A percentile compares a stretch with the other conserved stretches of the same genome.
These are phyloP conservation scores for Cygnus atratus DNA, from an alignment of 2,113 vertebrate genomes.

Conservation along the genomic window DNA sequence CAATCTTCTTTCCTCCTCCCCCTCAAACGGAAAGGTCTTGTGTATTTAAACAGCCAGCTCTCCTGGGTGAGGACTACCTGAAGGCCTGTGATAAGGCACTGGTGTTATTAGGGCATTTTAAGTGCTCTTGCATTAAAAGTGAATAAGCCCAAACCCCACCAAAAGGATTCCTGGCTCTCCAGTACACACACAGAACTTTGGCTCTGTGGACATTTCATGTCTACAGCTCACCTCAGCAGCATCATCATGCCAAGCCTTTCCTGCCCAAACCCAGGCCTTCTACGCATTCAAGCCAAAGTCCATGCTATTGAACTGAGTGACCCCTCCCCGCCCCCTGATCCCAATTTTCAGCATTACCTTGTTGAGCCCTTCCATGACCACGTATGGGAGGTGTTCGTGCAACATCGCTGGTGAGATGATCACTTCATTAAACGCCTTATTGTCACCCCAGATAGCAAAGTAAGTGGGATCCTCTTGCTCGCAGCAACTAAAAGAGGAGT, in stretches of 20 bases:
- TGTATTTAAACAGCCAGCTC: neutral
- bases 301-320: neutral
- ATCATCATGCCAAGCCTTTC: neutral
- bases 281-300: neutral
- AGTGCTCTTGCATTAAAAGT: neutral
- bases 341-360: constrained; percentile 81
- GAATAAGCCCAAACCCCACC: neutral
- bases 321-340: neutral
- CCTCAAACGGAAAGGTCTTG: fast-evolving
- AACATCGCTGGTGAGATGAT: constrained; percentile 98
- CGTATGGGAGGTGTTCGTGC: constrained; percentile 95
- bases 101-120: neutral
- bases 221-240: neutral
- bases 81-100: neutral
- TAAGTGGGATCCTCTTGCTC: constrained; percentile 98
- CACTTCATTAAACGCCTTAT: constrained; percentile 97
- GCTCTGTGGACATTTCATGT: neutral
- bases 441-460: constrained; percentile 97
- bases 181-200: neutral
- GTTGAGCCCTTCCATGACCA: constrained; percentile 98
- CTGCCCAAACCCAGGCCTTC: neutral
- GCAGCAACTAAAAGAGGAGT: constrained; percentile 82
- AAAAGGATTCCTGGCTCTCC: neutral
- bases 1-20: neutral
- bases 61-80: neutral